Evolutionary conservation across 2,113 vertebrate genomes (phyloP), one percentile per base, ranked within the genome.

Genomic region (Sigmodon hispidus): DNA sequence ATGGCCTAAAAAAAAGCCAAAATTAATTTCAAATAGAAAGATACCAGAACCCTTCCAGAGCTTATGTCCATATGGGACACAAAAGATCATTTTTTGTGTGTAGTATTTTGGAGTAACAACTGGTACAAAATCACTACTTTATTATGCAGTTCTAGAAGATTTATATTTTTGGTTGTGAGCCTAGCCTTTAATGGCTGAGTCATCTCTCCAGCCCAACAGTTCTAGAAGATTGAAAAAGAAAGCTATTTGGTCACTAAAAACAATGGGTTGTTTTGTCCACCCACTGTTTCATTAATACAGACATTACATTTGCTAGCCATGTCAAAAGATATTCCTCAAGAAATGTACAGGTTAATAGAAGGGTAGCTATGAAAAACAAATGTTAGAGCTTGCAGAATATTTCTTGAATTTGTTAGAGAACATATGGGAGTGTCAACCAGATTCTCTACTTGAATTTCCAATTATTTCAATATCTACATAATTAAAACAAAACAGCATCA

Each of bases 11-110:
- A 36, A 80, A 81, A 91, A 40, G 34, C 36, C 65, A 96, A 94
- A 93, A 96, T 94, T 94, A 84, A 91, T 93, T 87, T 96, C 65
- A 88, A 43, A 36, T 72, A 75, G 73, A 88, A 96, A 77, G 48
- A 88, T 93, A 43, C 77, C 57, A 79, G 81, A 95, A 94, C 34
- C 50, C 24, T 26, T 77, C 48, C 2, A n/a, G 83, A 59, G 52
- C 4, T 57, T 16, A 55, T 2, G 34, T 89, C 91, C 70, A 81
- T 79, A 31, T 61, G 79, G 21, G 61, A 21, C 84, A 95, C 90
- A 93, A n/a, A 96, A 96, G 94, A 86, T 96, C 50, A 89, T 26
- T 52, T 85, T 48, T 89, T 91, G 43, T 92, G 7, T 95, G 12
- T 95, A 61, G 90, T 87, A 87, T 40, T 63, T 48, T 22, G 31